These are phyloP conservation scores for Coptodon bakossiorum DNA, from an alignment of 2,113 vertebrate genomes.

Conservation along the genomic window DNA sequence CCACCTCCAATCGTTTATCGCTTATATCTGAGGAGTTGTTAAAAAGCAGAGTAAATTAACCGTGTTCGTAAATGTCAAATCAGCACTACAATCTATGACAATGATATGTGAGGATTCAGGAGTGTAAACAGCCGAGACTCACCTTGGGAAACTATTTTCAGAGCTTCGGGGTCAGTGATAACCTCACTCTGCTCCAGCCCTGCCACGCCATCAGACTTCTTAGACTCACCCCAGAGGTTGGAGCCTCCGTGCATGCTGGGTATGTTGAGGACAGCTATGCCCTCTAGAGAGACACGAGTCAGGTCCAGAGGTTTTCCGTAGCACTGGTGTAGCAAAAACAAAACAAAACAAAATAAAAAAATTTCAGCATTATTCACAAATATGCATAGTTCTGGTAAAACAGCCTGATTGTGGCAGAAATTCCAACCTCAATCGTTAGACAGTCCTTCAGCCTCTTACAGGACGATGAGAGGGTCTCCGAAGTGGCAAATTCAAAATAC, in stretches of 20 bases:
- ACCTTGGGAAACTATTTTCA: constrained; percentile 83
- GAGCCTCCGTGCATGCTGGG: constrained; percentile 92
- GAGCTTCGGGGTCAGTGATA: constrained; percentile 77
- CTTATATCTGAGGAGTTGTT: constrained; percentile 69
- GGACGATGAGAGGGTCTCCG: constrained; percentile 87
- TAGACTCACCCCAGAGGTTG: constrained; percentile 90
- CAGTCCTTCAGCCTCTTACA: constrained; percentile 85
- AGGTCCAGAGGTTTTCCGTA: constrained; percentile 79
- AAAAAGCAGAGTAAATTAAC: background rate
- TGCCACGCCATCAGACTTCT: constrained; percentile 56
- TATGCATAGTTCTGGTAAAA: background rate
- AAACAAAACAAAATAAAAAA: background rate
- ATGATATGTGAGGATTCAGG: background rate
- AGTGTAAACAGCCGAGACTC: background rate
- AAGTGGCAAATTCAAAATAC: constrained; percentile 92
- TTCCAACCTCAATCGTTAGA: constrained; percentile 77
- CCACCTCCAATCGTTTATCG: constrained; percentile 83
- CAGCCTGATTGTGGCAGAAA: background rate
- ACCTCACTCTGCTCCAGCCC: constrained; percentile 61
- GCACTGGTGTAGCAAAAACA: constrained; percentile 65
- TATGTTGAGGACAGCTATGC: constrained; percentile 87
- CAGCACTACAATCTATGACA: background rate
- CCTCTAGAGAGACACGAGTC: constrained; percentile 74
- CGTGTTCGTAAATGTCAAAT: background rate
- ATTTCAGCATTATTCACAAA: background rate